Conservation (phyloP, 2,888 invertebrate genomes). For the Drosophila mettleri region DNA sequence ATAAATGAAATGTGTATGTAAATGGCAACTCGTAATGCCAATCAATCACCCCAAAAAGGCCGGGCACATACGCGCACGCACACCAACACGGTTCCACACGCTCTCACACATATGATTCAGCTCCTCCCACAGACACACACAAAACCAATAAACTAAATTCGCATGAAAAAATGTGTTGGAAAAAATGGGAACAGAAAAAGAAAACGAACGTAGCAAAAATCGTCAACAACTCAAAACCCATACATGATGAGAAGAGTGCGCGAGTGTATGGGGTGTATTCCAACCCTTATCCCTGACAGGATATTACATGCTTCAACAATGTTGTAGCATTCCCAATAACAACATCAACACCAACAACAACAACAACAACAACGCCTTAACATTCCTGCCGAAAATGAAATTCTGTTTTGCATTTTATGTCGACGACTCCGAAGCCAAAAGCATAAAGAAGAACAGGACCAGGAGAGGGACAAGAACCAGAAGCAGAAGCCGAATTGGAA, state of each 20-base stretch:
- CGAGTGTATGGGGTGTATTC: constrained; percentile 57
- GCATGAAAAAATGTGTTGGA: constrained; percentile 62
- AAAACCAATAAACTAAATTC: constrained; percentile 81
- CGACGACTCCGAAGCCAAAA: constrained; percentile 74
- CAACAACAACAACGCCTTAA: constrained; percentile 47
- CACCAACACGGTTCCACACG: constrained; percentile 28
- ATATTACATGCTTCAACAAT: constrained; percentile 82
- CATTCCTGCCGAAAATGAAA: constrained; percentile 81
- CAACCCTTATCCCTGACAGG: constrained; percentile 79
- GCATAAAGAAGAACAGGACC: constrained; percentile 48
- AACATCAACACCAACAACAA: constrained; percentile 53
- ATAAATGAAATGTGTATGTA: constrained; percentile 80
- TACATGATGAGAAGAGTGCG: constrained; percentile 34
- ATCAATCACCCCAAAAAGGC: constrained; percentile 78
- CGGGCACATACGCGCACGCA: constrained; percentile 44
- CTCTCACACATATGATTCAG: constrained; percentile 43
- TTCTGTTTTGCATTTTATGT: constrained; percentile 81
- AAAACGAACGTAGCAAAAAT: constrained; percentile 76
- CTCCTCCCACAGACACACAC: constrained; percentile 73
- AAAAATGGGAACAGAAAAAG: constrained; percentile 36
- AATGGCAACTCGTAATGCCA: constrained; percentile 77
- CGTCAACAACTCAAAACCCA: constrained; percentile 69
- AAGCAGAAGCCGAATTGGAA: constrained; percentile 24
- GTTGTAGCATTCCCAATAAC: constrained; percentile 81
- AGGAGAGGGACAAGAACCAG: constrained; percentile 20